phyloP scores from a whole-genome alignment of 2,888 invertebrate genomes.

The Schizaphis graminum region DNA sequence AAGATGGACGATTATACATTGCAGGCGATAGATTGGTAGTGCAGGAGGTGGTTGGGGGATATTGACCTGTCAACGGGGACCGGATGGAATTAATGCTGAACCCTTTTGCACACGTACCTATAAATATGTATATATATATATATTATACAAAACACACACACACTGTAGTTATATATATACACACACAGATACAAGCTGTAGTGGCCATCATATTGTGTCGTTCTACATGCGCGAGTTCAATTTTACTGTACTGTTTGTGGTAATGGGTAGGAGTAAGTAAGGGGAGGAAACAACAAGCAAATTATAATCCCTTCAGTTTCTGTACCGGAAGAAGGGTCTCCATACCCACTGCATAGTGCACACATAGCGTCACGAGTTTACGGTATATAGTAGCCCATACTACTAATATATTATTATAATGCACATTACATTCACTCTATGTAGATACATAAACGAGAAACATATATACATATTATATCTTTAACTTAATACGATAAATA shows the following conservation, averaged over 20 bases:
- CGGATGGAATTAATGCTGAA: constrained; percentile 65
- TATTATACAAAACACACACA: neutral
- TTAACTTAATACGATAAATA: neutral
- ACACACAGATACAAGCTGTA: neutral
- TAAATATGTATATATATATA: neutral
- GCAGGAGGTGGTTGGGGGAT: neutral
- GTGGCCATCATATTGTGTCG: constrained; percentile 51
- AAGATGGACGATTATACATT: constrained; percentile 60
- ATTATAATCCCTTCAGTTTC: constrained; percentile 61
- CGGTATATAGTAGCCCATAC: neutral
- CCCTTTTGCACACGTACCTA: constrained; percentile 54
- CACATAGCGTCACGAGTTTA: neutral
- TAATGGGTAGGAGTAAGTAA: neutral
- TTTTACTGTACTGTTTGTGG: neutral
- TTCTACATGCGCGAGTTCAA: neutral
- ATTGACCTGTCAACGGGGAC: constrained; percentile 65
- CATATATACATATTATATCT: neutral
- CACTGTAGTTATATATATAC: neutral
- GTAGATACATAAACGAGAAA: neutral
- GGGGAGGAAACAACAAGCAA: neutral
- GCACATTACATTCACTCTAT: constrained; percentile 1
- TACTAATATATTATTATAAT: constrained; percentile 15
- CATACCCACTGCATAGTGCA: neutral
- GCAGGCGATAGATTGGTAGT: neutral
- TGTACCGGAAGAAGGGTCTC: constrained; percentile 58